phyloP scores from a whole-genome alignment of 2,888 invertebrate genomes.

The Leucozona laternaria region DNA sequence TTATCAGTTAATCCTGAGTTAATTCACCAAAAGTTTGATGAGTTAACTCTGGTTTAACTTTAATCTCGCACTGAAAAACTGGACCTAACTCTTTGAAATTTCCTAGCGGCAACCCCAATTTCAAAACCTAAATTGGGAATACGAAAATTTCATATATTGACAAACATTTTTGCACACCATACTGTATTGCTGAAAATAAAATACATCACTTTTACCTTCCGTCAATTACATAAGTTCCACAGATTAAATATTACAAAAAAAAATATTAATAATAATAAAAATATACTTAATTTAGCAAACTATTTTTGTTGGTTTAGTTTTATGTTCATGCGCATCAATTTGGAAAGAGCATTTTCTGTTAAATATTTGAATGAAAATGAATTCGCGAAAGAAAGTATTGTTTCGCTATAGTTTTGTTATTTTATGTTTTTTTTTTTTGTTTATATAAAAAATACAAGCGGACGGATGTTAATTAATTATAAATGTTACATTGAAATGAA shows the following conservation, averaged over 20 bases:
- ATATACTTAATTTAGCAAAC: neutral
- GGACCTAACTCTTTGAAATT: too few species aligned
- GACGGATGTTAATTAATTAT: constrained; percentile 70
- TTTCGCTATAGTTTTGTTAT: constrained; percentile 52
- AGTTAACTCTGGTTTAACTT: too few species aligned
- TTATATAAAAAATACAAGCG: constrained; percentile 60
- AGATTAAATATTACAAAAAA: neutral
- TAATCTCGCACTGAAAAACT: too few species aligned
- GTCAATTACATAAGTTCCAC: neutral
- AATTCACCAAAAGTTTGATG: too few species aligned
- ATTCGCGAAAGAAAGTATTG: constrained; percentile 63
- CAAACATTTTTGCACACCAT: neutral
- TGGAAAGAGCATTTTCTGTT: neutral
- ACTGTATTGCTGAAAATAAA: neutral
- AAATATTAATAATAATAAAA: neutral
- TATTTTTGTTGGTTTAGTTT: neutral
- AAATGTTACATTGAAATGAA: constrained; percentile 56
- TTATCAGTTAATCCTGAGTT: too few species aligned
- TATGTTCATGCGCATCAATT: constrained; percentile 8
- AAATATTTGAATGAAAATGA: constrained; percentile 64
- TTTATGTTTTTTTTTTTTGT: constrained; percentile 42
- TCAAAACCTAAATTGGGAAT: neutral
- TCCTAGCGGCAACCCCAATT: too few species aligned
- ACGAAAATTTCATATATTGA: neutral
- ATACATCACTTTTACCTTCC: neutral